Evolutionary conservation across 2,888 invertebrate genomes (phyloP), one percentile per base, ranked within the genome.

Genomic region (Sthenelais limicola): DNA sequence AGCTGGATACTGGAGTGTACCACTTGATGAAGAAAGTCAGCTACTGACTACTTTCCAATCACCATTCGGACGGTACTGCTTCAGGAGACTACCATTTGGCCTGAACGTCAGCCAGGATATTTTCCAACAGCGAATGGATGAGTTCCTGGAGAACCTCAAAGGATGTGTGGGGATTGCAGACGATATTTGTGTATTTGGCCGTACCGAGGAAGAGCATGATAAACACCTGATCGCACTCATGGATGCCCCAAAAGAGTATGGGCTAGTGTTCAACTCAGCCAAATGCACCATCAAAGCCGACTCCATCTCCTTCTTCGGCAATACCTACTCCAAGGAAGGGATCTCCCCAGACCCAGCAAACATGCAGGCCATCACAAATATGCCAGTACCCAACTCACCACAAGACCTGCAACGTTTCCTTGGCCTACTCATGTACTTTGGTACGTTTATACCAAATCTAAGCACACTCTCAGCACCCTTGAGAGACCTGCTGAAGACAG

Each of bases 71-170:
- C 30, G 33, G 18, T 38, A 62, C 21, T 3, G 43, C 24, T 70
- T 43, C 32, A 24, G 1, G 9, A 33, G 56, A 7, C 30, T 70
- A 35, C 67, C 49, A 26, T 79, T 78, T 52, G 79, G 76, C 0
- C 51, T 75, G 0, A 26, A 12, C 9, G 68, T 73, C 3, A 52
- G 62, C 12, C 74, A 74, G 35, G 77, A 76, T 52, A 72, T 78
- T 2, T 79, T 79, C 58, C 78, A 77, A 9, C 32, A 56, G 12
- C n/a, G 33, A n/a, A 74, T 79, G 71, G 75, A 75, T 21, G 7
- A 67, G 28, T 58, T 77, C 18, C 51, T 79, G 21, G 74, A 75
- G 26, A 26, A 43, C 4, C 49, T 48, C 3, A 28, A 70, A 1
- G 62, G 73, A 5, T 24, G 24, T 18, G 49, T 70, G 1, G 51